A percentile compares a stretch with the other conserved stretches of the same genome.
These are phyloP conservation scores for Natator depressus DNA, from an alignment of 2,113 vertebrate species.

Conservation along the genomic window DNA sequence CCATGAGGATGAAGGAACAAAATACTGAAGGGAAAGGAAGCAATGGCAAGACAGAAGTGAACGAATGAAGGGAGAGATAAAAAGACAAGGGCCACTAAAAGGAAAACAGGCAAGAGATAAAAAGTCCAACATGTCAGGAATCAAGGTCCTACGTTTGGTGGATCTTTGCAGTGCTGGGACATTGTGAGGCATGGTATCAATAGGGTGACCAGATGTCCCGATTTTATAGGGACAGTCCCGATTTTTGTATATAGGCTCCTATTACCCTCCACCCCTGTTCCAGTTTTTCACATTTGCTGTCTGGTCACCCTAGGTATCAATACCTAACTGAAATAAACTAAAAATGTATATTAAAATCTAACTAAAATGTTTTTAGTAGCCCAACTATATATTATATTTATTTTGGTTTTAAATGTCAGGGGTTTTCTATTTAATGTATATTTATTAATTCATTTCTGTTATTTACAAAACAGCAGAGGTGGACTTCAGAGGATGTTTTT, in stretches of 20 bases:
- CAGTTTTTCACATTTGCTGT: no score
- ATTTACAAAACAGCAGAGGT: not conserved
- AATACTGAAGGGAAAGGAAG: constrained; percentile 22
- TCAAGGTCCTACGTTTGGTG: not conserved
- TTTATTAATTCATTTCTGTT: not conserved
- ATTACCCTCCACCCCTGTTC: no score
- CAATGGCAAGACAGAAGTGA: constrained; percentile 28
- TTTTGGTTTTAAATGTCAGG: not conserved
- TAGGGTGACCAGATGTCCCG: not conserved
- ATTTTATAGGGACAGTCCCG: no score
- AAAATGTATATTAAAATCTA: not conserved
- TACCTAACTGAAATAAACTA: not conserved
- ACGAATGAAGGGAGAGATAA: constrained; percentile 34
- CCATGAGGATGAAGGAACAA: constrained; percentile 48
- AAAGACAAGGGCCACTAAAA: not conserved
- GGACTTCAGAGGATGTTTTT: not conserved
- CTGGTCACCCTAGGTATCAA: not conserved
- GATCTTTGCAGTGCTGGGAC: not conserved
- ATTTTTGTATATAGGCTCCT: no score
- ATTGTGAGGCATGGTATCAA: not conserved
- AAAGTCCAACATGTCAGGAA: not conserved
- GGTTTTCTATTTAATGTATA: not conserved
- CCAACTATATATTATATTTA: not conserved
- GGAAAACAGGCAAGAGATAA: not conserved
- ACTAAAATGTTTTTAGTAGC: accelerated